These are phyloP conservation scores for Campylomormyrus numenius DNA, from an alignment of 2,113 vertebrate species.

Conservation along the genomic window DNA sequence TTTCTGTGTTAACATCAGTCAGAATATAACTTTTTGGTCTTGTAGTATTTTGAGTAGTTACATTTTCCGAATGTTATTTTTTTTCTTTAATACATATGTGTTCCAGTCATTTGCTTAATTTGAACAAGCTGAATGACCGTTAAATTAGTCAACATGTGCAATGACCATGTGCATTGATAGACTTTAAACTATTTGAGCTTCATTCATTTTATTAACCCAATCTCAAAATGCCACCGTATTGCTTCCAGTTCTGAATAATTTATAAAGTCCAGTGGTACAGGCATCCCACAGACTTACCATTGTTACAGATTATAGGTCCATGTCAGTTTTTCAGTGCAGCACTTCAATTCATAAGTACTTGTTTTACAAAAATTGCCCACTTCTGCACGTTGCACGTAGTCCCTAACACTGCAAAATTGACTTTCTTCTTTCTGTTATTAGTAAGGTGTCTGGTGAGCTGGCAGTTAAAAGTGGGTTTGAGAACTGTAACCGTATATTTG, in stretches of 20 bases:
- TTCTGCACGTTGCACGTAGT: neutral
- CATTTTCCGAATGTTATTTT: neutral
- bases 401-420: neutral
- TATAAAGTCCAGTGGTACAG: neutral
- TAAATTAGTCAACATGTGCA: neutral
- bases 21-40: neutral
- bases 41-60: neutral
- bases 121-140: neutral
- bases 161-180: neutral
- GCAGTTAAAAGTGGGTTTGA: neutral
- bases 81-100: neutral
- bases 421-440: neutral
- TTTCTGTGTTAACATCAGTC: neutral
- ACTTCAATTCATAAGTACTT: neutral
- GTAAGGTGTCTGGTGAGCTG: neutral
- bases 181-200: neutral
- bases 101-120: neutral
- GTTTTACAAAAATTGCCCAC: neutral
- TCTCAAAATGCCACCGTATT: neutral
- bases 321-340: neutral
- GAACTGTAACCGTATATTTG: neutral
- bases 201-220: neutral
- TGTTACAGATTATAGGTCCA: neutral
- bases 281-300: neutral
- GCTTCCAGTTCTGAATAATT: neutral